A percentile compares a stretch with the other conserved stretches of the same genome.
Conservation (phyloP, 2,888 invertebrate genomes). For the Tillus elongatus region DNA sequence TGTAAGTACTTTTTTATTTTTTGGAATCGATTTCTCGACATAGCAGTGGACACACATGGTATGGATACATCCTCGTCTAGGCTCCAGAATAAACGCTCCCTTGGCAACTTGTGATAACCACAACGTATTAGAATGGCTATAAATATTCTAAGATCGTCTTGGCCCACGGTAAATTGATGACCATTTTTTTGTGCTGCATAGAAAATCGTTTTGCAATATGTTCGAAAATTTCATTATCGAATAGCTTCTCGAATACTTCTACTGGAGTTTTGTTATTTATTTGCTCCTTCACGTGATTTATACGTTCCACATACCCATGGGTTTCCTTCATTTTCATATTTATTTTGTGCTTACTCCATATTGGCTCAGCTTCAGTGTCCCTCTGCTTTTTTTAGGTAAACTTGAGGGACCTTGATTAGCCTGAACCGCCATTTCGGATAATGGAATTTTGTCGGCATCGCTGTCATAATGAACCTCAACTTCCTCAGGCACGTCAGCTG, state of each 20-base stretch:
- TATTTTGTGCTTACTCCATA: slow-evolving; percentile 3
- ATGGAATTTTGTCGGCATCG: slow-evolving; percentile 4
- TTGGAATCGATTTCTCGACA: slow-evolving; percentile 17
- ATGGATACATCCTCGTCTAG: slow-evolving; percentile 8
- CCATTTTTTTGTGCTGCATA: slow-evolving; percentile 1
- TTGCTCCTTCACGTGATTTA: not conserved
- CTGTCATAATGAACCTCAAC: slow-evolving; percentile 4
- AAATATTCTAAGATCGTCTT: slow-evolving; percentile 1
- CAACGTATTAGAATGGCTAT: slow-evolving; percentile 1
- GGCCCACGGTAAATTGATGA: not conserved
- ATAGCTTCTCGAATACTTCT: slow-evolving; percentile 1
- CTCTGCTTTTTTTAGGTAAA: not conserved
- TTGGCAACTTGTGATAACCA: slow-evolving; percentile 10
- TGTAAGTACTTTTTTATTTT: slow-evolving; percentile 14
- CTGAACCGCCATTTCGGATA: not conserved
- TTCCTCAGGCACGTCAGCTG: slow-evolving; percentile 2
- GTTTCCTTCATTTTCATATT: slow-evolving; percentile 9
- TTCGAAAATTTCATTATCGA: slow-evolving; percentile 2
- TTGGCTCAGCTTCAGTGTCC: not conserved
- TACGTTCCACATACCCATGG: slow-evolving; percentile 4
- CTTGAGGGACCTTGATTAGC: not conserved
- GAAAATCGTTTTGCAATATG: slow-evolving; percentile 3
- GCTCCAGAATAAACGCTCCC: slow-evolving; percentile 10
- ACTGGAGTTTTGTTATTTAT: slow-evolving; percentile 1
- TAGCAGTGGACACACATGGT: slow-evolving; percentile 1